Base-by-base conservation (phyloP, 2,888 invertebrate species). In the Eristalis tenax region DNA sequence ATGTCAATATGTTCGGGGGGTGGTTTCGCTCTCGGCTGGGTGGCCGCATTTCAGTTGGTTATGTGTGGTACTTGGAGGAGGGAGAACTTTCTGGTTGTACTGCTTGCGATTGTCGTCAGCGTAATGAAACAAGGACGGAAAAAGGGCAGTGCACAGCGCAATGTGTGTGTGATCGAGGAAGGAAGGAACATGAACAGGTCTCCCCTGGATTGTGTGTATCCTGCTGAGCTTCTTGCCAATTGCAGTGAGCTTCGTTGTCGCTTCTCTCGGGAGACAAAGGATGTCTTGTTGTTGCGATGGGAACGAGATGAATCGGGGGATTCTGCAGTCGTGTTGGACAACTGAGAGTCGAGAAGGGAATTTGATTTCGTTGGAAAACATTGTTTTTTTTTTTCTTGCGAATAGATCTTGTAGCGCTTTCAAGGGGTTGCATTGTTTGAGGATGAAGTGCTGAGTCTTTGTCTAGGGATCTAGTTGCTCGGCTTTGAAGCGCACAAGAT, bases 1-100 rank as follows among this genome's bases (percentile, higher is more conserved):
- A 83, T 87, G 87, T 87, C 87, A 87, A 87, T 87, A 78, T 78
- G 83, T 83, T 71, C 40, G n/a, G 50, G 59, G 38, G 38, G 64
- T 18, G 38, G 64, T 18, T 13, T 13, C 66, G 22, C 28, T 13
- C 28, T 13, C 15, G 50, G 13, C 1, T 18, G 50, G 11, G 2
- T n/a, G n/a, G 50, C 18, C 22, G 57, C 59, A n/a, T 22, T 32
- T 32, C 70, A 38, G 64, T 38, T 65, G 71, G 64, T 63, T 74
- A 75, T 83, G 63, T 86, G 86, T 65, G 65, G 76, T 83, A 64
- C 70, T 71, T 28, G 64, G 66, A 40, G 63, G 43, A 73, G 28
- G 65, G 71, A 40, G 64, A 76, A 73, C 79, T 79, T 83, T 71
- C 50, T 50, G 18, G 50, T 50, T 50, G 50, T 50, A 8, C 50